Percentiles rank a stretch among this genome's conserved stretches.
Conservation (phyloP, 2,797 vertebrate genomes). For the Takifugu rubripes region DNA sequence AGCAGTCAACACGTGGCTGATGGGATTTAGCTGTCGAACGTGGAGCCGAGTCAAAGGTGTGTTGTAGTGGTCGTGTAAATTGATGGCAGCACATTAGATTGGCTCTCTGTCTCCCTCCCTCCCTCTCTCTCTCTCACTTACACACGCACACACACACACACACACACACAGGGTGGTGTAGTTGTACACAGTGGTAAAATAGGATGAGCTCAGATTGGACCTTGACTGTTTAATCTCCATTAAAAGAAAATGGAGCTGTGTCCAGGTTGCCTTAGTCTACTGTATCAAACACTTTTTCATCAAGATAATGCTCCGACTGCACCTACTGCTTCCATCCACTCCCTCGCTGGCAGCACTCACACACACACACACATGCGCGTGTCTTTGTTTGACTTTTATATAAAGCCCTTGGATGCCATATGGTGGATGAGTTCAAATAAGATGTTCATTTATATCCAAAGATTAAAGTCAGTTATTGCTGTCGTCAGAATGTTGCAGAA, state of each 20-base stretch:
- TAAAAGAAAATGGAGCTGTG: slow-evolving; percentile 66
- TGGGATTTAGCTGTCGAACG: slow-evolving; percentile 64
- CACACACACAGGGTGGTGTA: slow-evolving; percentile 19
- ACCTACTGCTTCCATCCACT: slow-evolving; percentile 6
- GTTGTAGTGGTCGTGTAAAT: slow-evolving; percentile 45
- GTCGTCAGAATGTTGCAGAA: too few relatives aligned
- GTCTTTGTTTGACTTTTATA: too few relatives aligned
- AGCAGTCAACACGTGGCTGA: slow-evolving; percentile 37
- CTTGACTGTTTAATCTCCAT: slow-evolving; percentile 66
- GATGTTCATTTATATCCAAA: too few relatives aligned
- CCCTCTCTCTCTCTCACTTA: too few relatives aligned
- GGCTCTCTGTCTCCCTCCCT: slow-evolving; percentile 6
- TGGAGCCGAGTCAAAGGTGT: slow-evolving; percentile 53
- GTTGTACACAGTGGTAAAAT: slow-evolving; percentile 40
- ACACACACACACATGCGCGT: too few relatives aligned
- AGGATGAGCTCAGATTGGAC: slow-evolving; percentile 62
- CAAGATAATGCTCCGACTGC: slow-evolving; percentile 74
- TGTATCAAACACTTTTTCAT: slow-evolving; percentile 66
- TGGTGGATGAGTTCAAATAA: too few relatives aligned
- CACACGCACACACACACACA: slow-evolving; percentile 12
- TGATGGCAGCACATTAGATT: slow-evolving; percentile 51
- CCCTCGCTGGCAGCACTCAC: too few relatives aligned
- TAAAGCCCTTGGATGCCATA: too few relatives aligned
- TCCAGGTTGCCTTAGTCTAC: slow-evolving; percentile 61
- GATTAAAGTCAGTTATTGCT: too few relatives aligned